A percentile compares a stretch with the other conserved stretches of the same genome.
phyloP scores from a whole-genome alignment of 2,113 vertebrate species.

The Labeo catla region DNA sequence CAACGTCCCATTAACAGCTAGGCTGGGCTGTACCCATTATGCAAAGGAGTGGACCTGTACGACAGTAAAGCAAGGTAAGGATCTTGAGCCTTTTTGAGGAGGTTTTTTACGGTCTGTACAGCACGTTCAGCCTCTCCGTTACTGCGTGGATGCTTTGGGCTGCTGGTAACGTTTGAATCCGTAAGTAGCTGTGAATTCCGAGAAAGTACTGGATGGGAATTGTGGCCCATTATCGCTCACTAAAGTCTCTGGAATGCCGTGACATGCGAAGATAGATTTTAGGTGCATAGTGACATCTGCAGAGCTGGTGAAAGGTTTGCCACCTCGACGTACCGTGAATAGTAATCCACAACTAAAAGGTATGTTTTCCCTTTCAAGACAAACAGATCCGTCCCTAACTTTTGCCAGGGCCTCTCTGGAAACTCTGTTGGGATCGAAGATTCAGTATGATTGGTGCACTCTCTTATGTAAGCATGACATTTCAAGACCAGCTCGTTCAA shows the following conservation, averaged over 20 bases:
- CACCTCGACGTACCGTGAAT: slow-evolving; percentile 37
- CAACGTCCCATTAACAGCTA: not conserved
- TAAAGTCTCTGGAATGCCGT: slow-evolving; percentile 8
- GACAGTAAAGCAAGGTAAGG: slow-evolving; percentile 21
- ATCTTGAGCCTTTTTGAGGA: slow-evolving; percentile 17
- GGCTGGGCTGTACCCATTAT: not conserved
- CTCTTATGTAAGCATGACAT: slow-evolving; percentile 33
- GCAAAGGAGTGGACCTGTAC: not conserved
- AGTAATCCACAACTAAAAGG: slow-evolving; percentile 45
- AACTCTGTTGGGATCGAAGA: slow-evolving; percentile 24
- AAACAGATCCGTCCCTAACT: slow-evolving; percentile 36
- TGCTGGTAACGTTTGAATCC: slow-evolving; percentile 37
- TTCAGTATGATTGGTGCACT: slow-evolving; percentile 14
- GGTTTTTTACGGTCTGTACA: slow-evolving; percentile 19
- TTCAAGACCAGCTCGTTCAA: slow-evolving; percentile 33
- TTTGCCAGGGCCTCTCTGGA: slow-evolving; percentile 13
- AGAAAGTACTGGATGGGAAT: slow-evolving; percentile 5
- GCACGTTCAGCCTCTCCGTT: slow-evolving; percentile 24
- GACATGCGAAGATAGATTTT: slow-evolving; percentile 41
- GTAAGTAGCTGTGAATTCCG: slow-evolving; percentile 11
- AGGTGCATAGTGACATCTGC: slow-evolving; percentile 32
- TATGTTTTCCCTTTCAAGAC: slow-evolving; percentile 22
- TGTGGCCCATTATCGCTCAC: not conserved
- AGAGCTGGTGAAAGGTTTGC: not conserved
- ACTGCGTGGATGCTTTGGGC: slow-evolving; percentile 31